phyloP scores from a whole-genome alignment of 2,113 vertebrate genomes.

The Dinomys branickii region DNA sequence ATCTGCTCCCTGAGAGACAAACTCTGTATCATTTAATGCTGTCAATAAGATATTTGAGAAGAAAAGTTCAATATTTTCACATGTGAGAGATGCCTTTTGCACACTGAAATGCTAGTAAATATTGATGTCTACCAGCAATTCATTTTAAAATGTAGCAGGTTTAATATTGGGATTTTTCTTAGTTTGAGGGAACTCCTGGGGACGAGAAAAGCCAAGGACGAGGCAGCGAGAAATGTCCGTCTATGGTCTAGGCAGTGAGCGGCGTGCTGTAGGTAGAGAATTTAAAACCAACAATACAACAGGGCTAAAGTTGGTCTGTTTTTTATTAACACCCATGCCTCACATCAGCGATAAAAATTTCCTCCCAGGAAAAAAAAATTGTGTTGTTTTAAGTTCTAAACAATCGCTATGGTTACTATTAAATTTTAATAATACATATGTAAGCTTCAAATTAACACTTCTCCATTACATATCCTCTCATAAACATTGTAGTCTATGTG shows the following conservation, averaged over 20 bases:
- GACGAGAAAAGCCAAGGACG: neutral
- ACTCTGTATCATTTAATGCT: neutral
- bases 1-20: neutral
- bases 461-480: slow-evolving; percentile 19
- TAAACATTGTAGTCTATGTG: slow-evolving; percentile 17
- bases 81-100: neutral
- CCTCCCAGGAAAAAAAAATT: neutral
- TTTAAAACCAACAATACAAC: slow-evolving; percentile 50
- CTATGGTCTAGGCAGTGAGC: neutral
- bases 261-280: neutral
- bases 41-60: neutral
- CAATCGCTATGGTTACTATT: slow-evolving; percentile 12
- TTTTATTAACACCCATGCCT: slow-evolving; percentile 57
- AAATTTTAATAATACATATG: slow-evolving; percentile 42
- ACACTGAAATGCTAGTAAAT: neutral
- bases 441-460: slow-evolving; percentile 52
- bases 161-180: neutral
- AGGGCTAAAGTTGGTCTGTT: neutral
- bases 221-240: neutral
- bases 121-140: neutral
- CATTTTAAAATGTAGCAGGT: neutral
- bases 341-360: slow-evolving; percentile 49
- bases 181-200: neutral
- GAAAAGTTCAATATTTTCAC: neutral
- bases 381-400: slow-evolving; percentile 38